Conservation (phyloP, 2,113 vertebrate genomes). For the Hydrochoerus hydrochaeris region DNA sequence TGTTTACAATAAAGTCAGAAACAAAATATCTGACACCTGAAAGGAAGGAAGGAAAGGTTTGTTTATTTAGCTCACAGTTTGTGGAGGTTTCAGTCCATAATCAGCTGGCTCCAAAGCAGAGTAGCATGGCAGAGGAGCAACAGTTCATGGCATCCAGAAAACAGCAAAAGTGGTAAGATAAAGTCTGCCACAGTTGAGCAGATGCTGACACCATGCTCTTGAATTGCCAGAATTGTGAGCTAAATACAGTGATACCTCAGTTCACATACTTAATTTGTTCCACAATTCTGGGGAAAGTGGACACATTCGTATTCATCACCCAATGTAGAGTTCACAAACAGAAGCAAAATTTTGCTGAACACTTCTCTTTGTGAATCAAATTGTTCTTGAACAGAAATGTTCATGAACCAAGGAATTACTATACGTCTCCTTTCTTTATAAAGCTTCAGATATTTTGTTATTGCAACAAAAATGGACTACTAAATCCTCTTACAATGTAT, state of each 20-base stretch:
- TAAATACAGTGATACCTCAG: not conserved
- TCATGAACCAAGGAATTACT: not conserved
- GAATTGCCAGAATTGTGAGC: not conserved
- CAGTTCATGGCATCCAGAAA: too few relatives aligned
- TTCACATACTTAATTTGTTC: not conserved
- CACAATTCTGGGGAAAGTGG: not conserved
- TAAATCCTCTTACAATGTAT: not conserved
- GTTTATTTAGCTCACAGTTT: too few relatives aligned
- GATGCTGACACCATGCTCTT: not conserved
- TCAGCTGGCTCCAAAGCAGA: too few relatives aligned
- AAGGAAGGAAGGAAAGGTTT: too few relatives aligned
- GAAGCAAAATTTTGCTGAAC: not conserved
- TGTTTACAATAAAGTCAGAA: not conserved
- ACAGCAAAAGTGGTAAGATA: too few relatives aligned
- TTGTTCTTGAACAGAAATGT: not conserved
- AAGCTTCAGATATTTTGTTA: not conserved
- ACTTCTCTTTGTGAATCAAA: not conserved
- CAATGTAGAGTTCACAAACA: not conserved
- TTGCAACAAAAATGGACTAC: not conserved
- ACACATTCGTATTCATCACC: fast-evolving
- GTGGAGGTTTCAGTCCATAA: too few relatives aligned
- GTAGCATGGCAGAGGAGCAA: too few relatives aligned
- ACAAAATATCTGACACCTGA: too few relatives aligned
- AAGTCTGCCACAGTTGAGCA: not conserved
- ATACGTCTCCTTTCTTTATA: not conserved